Percentiles rank a stretch among this genome's conserved stretches.
phyloP scores from a whole-genome alignment of 2,797 vertebrate genomes.

The Sphaeramia orbicularis region DNA sequence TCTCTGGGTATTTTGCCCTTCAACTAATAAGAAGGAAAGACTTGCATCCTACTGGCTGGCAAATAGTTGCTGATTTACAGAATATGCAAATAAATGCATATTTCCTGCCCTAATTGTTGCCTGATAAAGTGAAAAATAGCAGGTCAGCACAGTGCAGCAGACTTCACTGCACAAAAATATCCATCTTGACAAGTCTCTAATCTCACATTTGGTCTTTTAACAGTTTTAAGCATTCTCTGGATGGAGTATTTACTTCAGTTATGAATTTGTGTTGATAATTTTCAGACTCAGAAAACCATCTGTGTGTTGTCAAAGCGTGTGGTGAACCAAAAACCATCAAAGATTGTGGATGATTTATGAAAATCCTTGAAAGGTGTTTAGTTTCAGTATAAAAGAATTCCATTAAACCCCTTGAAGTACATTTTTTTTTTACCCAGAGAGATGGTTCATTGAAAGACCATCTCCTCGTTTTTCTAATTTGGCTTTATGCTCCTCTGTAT shows the following conservation, averaged over 20 bases:
- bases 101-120: conserved; percentile 48
- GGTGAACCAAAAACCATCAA: neutral
- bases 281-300: neutral
- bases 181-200: conserved; percentile 19
- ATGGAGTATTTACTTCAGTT: neutral
- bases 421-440: conserved; percentile 10
- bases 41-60: conserved; percentile 27
- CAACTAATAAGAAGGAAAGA: conserved; percentile 27
- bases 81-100: conserved; percentile 67
- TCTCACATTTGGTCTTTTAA: neutral
- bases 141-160: conserved; percentile 45
- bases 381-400: conserved; percentile 12
- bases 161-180: conserved; percentile 26
- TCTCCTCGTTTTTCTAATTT: conserved; percentile 28
- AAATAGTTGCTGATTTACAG: conserved; percentile 55
- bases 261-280: neutral
- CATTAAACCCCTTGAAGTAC: conserved; percentile 8
- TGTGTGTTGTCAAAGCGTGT: neutral
- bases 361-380: conserved; percentile 14
- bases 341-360: neutral
- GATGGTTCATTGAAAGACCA: conserved; percentile 11
- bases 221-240: neutral
- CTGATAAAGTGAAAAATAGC: conserved; percentile 49
- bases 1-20: conserved; percentile 11
- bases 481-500: conserved; percentile 14